Percentiles rank a stretch among this genome's conserved stretches.
Conservation (phyloP, 2,797 vertebrate species). For the Nothura maculosa region DNA sequence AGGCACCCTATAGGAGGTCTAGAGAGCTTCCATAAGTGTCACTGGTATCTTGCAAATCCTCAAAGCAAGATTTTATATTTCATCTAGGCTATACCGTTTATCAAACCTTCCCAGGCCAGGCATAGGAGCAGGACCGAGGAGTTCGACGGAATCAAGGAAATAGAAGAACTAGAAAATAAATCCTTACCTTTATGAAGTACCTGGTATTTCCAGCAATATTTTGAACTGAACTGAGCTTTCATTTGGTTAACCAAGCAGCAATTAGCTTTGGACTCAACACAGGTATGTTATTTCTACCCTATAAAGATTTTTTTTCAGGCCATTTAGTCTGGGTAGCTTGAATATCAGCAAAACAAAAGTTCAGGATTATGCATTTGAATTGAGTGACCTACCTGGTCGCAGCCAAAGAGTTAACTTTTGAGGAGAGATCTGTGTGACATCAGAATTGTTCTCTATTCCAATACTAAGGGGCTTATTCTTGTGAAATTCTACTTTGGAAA, state of each 20-base stretch:
- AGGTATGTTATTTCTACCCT: not conserved
- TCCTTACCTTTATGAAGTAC: not conserved
- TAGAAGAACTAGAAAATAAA: not conserved
- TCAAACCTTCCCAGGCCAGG: not conserved
- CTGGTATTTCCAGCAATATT: not conserved
- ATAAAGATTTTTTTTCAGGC: not conserved
- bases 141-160: not conserved
- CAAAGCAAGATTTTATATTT: not conserved
- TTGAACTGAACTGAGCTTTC: not conserved
- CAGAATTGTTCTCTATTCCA: slow-evolving; percentile 75
- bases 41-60: slow-evolving; percentile 10
- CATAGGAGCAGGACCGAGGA: not conserved
- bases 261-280: not conserved
- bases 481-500: slow-evolving; percentile 84
- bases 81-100: not conserved
- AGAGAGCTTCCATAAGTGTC: not conserved
- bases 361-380: not conserved
- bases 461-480: slow-evolving; percentile 84
- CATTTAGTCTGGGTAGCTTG: not conserved
- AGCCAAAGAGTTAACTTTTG: slow-evolving; percentile 91
- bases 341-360: not conserved
- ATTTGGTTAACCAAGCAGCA: not conserved
- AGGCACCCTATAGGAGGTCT: not conserved
- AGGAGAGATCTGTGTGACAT: slow-evolving; percentile 92
- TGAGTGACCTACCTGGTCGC: slow-evolving; percentile 86